These are phyloP conservation scores for Vanacampus margaritifer DNA, from an alignment of 2,113 vertebrate genomes.

Conservation along the genomic window DNA sequence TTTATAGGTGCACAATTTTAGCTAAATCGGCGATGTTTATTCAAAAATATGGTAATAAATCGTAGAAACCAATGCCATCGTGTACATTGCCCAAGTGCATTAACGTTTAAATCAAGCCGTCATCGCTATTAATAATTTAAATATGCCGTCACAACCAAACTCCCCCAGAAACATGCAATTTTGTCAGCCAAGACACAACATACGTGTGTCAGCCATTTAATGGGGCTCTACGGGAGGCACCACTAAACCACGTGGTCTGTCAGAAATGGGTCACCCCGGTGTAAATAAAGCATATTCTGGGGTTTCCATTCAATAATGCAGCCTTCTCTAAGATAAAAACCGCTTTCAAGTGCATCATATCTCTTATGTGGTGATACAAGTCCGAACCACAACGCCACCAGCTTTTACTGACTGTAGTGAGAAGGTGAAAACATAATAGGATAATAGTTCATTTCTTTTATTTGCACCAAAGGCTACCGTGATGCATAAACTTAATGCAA, in stretches of 20 bases:
- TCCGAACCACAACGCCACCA: neutral
- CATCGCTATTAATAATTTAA: neutral
- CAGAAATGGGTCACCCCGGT: constrained; percentile 32
- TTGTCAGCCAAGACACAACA: neutral
- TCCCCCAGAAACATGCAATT: neutral
- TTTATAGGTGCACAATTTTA: neutral
- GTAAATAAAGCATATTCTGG: neutral
- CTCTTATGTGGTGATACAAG: neutral
- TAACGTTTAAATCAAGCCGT: neutral
- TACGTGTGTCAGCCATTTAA: neutral
- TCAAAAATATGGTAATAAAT: neutral
- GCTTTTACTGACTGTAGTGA: constrained; percentile 51
- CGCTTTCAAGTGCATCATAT: neutral
- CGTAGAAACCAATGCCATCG: too few species aligned
- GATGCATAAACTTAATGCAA: fast-evolving
- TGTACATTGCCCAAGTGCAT: neutral
- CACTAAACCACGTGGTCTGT: constrained; percentile 41
- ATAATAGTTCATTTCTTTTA: neutral
- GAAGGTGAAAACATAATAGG: constrained; percentile 21
- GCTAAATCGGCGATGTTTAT: neutral
- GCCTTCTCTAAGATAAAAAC: neutral
- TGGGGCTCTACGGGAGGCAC: constrained; percentile 1
- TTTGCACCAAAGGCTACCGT: neutral
- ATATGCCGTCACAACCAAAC: neutral
- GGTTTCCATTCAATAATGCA: neutral